Evolutionary conservation across 2,888 invertebrate species (phyloP), one percentile per base, ranked within the genome.

Genomic region (Harmothoe impar): DNA sequence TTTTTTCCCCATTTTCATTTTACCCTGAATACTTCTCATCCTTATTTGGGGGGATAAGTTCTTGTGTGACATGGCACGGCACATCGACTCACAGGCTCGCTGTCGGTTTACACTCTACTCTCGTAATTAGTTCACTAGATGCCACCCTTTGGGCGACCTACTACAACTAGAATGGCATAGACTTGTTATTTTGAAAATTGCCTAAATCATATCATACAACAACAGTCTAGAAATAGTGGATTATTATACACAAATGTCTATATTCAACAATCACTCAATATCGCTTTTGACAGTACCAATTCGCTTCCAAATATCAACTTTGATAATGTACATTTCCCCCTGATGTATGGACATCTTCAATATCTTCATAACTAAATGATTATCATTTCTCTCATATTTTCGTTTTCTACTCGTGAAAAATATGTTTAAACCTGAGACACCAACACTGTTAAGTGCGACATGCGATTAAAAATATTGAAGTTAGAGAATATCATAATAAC

Each of bases 11-110:
- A 62, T 23, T 81, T 86, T 86, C 29, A 25, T 54, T 52, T 86
- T 86, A 86, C 86, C 86, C 86, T 86, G 86, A 86, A 86, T 86
- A 86, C 56, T 52, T 56, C 3, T 10, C 54, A 54, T 86, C 86
- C 23, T 20, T 51, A 23, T 84, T 77, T 77, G 5, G 20, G 25
- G 33, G 15, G 52, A 54, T 54, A 23, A 52, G 51, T n/a, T 56
- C 31, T 7, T 86, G 25, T 54, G 29, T 1, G 56, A 86, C 56
- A 29, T 52, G 52, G 0, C 25, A 20, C 52, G 0, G 17, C 54
- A 17, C 29, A 25, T 20, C 33, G 17, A 12, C 29, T 54, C 86
- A 86, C 86, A 86, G 56, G 20, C 52, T 86, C n/a, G 56, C 43
- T 33, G 35, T 81, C 17, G 77, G 77, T 31, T 7, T 77, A n/a